Evolutionary conservation across 2,113 vertebrate genomes (phyloP).

Genomic region (Epinephelus lanceolatus): DNA sequence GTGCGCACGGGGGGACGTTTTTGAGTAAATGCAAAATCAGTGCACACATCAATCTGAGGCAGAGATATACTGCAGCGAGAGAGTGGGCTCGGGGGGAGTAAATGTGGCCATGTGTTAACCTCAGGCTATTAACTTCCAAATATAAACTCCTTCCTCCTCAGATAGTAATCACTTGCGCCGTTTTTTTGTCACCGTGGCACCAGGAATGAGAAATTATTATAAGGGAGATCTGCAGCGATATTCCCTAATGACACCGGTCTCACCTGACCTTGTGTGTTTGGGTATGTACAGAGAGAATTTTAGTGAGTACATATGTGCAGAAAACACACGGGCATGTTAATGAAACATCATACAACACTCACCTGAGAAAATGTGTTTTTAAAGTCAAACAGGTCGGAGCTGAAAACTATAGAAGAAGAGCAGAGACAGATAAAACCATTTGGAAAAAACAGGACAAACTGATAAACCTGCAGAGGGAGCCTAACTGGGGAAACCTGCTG

Average conservation of each 20-base stretch:
- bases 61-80: slow-evolving; percentile 55
- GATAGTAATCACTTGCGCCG: slow-evolving; percentile 56
- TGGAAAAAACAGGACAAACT: not conserved
- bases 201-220: slow-evolving; percentile 55
- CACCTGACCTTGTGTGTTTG: slow-evolving; percentile 22
- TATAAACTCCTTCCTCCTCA: slow-evolving; percentile 62
- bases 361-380: slow-evolving; percentile 9
- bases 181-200: slow-evolving; percentile 32
- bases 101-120: slow-evolving; percentile 67
- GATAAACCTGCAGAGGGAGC: slow-evolving; percentile 6
- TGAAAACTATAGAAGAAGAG: slow-evolving; percentile 4
- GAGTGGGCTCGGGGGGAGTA: slow-evolving; percentile 34
- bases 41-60: slow-evolving; percentile 68
- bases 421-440: not conserved
- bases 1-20: slow-evolving; percentile 22
- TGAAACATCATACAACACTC: not conserved
- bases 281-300: slow-evolving; percentile 1
- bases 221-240: slow-evolving; percentile 29
- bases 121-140: slow-evolving; percentile 75
- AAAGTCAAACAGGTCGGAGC: not conserved
- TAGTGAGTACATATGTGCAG: not conserved
- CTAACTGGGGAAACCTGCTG: not conserved
- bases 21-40: slow-evolving; percentile 73
- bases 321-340: not conserved
- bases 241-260: slow-evolving; percentile 44